phyloP scores from a whole-genome alignment of 2,797 vertebrate species.

The Cygnus olor region DNA sequence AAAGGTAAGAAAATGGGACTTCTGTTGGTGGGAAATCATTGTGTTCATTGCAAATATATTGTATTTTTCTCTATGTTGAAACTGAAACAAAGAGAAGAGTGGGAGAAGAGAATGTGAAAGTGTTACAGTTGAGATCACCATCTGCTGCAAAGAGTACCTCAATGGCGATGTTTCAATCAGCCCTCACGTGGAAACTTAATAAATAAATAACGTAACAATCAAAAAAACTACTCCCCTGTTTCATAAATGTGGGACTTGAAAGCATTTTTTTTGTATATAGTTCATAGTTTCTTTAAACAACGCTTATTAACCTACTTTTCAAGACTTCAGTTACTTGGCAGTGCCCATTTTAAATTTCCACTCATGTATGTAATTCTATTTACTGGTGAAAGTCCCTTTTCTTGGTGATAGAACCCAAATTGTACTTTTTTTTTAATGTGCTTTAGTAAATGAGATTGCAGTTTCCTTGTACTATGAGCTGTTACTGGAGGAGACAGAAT shows the following conservation, averaged over 20 bases:
- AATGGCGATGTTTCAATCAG: neutral
- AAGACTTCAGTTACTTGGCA: neutral
- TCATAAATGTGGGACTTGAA: rapidly evolving
- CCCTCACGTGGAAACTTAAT: neutral
- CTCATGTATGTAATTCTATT: neutral
- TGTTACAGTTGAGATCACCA: neutral
- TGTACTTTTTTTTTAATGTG: neutral
- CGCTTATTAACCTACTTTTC: neutral
- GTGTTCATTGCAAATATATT: neutral
- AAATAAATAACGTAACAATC: neutral
- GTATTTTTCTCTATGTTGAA: rapidly evolving
- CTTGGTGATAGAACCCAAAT: neutral
- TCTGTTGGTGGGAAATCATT: neutral
- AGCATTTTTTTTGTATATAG: neutral
- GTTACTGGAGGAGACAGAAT: neutral
- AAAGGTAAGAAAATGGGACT: neutral
- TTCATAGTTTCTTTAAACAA: neutral
- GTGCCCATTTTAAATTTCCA: neutral
- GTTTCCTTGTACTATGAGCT: neutral
- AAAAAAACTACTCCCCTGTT: rapidly evolving
- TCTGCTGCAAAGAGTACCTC: neutral
- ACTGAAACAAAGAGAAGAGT: neutral
- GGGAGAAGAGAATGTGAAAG: neutral
- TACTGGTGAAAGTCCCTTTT: neutral
- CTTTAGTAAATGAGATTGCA: neutral